Percentiles rank a stretch among this genome's conserved stretches.
Conservation (phyloP, 2,797 vertebrate species). For the Microctenopoma steveboyesi region DNA sequence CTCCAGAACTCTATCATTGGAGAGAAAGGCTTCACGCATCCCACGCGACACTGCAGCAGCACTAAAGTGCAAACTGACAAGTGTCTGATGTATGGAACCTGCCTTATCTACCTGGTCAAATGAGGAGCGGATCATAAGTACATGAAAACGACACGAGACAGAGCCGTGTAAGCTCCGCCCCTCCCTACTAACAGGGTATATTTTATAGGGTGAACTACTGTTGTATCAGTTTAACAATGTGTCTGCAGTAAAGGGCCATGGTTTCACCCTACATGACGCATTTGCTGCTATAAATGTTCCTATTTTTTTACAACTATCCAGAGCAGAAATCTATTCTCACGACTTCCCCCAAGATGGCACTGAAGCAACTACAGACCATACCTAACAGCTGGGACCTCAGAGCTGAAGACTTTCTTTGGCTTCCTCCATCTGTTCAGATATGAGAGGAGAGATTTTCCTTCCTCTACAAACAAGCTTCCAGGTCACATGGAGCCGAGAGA, state of each 20-base stretch:
- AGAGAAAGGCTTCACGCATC: conserved; percentile 6
- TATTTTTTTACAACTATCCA: background rate
- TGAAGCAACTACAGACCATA: background rate
- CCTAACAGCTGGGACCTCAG: background rate
- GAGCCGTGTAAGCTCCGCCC: too few species aligned
- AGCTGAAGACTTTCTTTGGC: conserved; percentile 1
- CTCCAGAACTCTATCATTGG: too few species aligned
- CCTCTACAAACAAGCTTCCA: background rate
- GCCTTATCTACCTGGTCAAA: conserved; percentile 25
- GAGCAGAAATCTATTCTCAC: background rate
- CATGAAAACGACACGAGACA: too few species aligned
- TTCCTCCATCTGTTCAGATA: background rate
- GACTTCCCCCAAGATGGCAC: background rate
- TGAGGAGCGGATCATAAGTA: background rate
- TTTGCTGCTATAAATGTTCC: background rate
- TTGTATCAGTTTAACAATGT: conserved; percentile 14
- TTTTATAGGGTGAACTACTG: background rate
- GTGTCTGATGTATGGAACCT: conserved; percentile 13
- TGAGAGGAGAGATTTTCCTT: background rate
- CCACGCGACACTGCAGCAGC: conserved; percentile 22
- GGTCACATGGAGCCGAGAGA: conserved; percentile 1
- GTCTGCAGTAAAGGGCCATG: too few species aligned
- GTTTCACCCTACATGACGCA: background rate
- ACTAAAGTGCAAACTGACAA: conserved; percentile 15
- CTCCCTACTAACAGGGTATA: too few species aligned